Percentiles rank a stretch among this genome's conserved stretches.
Conservation (phyloP, 2,797 vertebrate genomes). For the Gallinago solitaria region DNA sequence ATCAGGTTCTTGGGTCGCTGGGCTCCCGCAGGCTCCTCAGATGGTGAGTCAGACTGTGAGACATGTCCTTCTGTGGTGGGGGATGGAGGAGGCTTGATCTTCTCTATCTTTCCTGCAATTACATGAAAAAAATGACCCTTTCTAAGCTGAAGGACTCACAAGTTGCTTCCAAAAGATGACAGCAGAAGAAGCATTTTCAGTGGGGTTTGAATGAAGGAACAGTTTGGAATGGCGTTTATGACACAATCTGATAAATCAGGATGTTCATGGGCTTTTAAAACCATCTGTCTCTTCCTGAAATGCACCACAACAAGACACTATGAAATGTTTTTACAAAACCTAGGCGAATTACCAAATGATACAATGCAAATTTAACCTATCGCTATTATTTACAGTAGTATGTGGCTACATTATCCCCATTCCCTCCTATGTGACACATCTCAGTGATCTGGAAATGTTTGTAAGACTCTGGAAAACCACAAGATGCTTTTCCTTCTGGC, state of each 20-base stretch:
- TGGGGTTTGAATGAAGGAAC: not conserved
- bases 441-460: not conserved
- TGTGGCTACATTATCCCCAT: not conserved
- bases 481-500: not conserved
- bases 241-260: not conserved
- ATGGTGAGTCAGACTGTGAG: constrained; percentile 81
- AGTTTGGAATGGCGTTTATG: not conserved
- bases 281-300: not conserved
- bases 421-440: not conserved
- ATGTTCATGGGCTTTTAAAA: not conserved
- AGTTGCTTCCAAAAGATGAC: not conserved
- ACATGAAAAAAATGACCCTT: constrained; percentile 64
- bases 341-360: not conserved
- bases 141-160: constrained; percentile 42
- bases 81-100: constrained; percentile 89
- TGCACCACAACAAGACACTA: not conserved
- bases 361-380: not conserved
- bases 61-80: constrained; percentile 84
- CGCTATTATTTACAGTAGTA: not conserved
- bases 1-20: constrained; percentile 94
- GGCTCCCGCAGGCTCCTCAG: constrained; percentile 86
- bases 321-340: not conserved
- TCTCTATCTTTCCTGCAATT: constrained; percentile 94
- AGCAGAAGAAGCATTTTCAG: not conserved
- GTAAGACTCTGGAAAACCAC: not conserved